Evolutionary conservation across 2,888 invertebrate genomes (phyloP).

Genomic region (Caenorhabditis sulstoni): DNA sequence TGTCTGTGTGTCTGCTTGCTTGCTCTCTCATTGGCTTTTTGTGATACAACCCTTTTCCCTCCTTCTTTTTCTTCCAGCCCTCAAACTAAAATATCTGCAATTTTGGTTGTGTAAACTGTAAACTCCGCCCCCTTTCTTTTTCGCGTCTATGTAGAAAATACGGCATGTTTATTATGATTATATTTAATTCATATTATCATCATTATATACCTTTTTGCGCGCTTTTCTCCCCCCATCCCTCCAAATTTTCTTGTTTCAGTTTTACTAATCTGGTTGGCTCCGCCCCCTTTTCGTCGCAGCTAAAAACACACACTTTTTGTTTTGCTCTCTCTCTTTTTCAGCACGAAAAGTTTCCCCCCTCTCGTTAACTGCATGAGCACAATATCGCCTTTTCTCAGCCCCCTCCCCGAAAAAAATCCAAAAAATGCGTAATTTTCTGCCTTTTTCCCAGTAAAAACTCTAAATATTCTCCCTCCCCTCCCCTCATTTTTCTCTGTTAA

Average conservation of each 20-base stretch:
- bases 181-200: neutral
- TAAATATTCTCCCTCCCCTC: too few relatives aligned
- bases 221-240: constrained; percentile 6
- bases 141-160: too few relatives aligned
- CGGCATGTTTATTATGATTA: too few relatives aligned
- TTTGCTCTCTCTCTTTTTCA: neutral
- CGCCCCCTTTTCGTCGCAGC: constrained; percentile 9
- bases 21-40: neutral
- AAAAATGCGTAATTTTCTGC: constrained; percentile 26
- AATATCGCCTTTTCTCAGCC: too few relatives aligned
- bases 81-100: neutral
- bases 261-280: constrained; percentile 40
- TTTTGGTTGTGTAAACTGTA: neutral
- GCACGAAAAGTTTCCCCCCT: too few relatives aligned
- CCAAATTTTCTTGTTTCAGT: constrained; percentile 42
- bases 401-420: too few relatives aligned
- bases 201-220: constrained; percentile 13
- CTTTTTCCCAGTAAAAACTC: constrained; percentile 1
- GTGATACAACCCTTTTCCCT: neutral
- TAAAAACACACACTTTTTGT: neutral
- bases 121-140: neutral
- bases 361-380: too few relatives aligned
- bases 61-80: neutral
- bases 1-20: neutral
- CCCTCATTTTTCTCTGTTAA: constrained; percentile 21